Base-by-base conservation (phyloP, 2,797 vertebrate genomes). In the Sphenopsis melanotis region DNA sequence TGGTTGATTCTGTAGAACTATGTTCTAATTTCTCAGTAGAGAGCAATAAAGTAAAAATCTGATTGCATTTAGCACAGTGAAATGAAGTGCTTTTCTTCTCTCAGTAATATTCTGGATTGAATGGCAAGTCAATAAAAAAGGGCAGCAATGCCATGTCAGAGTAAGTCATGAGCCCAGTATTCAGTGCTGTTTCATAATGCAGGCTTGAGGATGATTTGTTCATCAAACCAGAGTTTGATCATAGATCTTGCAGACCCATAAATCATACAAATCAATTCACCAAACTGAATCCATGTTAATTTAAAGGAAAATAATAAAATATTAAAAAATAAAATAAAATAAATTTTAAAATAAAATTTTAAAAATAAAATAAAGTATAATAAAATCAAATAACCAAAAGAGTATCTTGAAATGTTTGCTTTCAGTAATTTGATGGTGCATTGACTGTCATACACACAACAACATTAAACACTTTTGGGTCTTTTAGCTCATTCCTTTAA, bases 251-350 rank as follows among this genome's bases (percentile, higher is more conserved):
- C 17, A 87, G 44, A 68, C 9, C 15, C 46, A 9, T 26, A 64
- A 22, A 61, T 64, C 34, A 64, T 6, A 36, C 3, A 4, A 55
- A 78, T 71, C 29, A 12, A 34, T 75, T 87, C 29, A 41, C 16
- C 26, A 50, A 50, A 56, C 13, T 55, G 27, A 78, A 57, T 26
- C 11, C 4, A 24, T 5, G 27, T 21, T 16, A 61, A 42, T 29
- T 66, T 37, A 70, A 82, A 59, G n/a, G 7, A 47, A 85, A 65
- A 60, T 1, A 16, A 41, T 1, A 26, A 26, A 56, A 44, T 10
- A 27, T 4, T 1, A 7, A 34, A 7, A 57, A n/a, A 14, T 22
- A 15, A 55, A n/a, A 55, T 1, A 9, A 37, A 37, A 8, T 10
- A 42, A 42, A 42, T 18, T 41, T 41, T 2, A 2, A 8, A 41